phyloP scores from a whole-genome alignment of 1,140 invertebrate species.

The Lepidurus arcticus region DNA sequence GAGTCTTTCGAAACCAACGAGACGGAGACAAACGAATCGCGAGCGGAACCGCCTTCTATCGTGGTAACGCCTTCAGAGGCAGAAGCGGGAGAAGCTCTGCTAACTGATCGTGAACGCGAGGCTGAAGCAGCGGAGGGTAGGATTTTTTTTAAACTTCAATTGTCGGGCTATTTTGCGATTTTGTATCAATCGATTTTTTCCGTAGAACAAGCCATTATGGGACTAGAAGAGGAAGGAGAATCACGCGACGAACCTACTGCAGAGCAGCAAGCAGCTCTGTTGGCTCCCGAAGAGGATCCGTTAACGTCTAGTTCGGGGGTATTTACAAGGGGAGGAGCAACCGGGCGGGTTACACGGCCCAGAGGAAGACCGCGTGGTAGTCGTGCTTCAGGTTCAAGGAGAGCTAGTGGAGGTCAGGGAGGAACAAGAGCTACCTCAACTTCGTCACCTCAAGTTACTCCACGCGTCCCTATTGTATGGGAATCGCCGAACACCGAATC shows the following conservation, averaged over 20 bases:
- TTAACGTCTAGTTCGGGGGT: neutral
- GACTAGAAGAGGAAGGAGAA: neutral
- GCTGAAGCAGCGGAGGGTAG: conserved; percentile 21
- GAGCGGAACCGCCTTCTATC: neutral
- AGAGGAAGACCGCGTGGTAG: conserved; percentile 4
- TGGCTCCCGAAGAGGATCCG: neutral
- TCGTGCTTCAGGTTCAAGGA: neutral
- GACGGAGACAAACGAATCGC: neutral
- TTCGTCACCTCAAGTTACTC: neutral
- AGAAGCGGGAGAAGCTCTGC: neutral
- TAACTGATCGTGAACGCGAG: conserved; percentile 24
- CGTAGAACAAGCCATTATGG: conserved; percentile 16
- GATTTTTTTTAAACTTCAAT: no score
- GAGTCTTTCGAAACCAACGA: neutral
- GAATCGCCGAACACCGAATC: neutral
- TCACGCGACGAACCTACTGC: neutral
- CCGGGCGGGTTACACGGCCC: neutral
- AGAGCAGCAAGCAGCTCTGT: conserved; percentile 10
- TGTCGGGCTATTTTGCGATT: no score
- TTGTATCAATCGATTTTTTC: neutral
- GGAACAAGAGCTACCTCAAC: neutral
- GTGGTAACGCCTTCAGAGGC: conserved; percentile 18
- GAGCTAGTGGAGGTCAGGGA: neutral
- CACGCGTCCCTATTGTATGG: neutral
- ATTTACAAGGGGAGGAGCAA: neutral